Conservation (phyloP, 2,797 vertebrate genomes). For the Mormyrus proboscirostris region DNA sequence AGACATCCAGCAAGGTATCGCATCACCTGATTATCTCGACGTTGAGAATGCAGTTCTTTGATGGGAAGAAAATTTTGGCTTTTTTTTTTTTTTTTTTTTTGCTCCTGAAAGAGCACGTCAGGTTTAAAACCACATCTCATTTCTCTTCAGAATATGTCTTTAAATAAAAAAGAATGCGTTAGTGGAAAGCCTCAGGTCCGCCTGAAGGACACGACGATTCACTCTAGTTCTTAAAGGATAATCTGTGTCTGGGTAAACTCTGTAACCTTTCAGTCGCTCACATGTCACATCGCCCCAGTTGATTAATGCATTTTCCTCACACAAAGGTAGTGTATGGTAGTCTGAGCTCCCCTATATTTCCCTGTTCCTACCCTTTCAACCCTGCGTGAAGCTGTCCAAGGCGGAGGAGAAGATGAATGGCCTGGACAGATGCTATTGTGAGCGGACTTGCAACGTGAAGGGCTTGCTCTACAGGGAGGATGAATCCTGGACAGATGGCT, state of each 20-base stretch:
- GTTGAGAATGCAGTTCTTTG: neutral
- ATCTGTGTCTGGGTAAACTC: neutral
- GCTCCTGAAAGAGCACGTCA: neutral
- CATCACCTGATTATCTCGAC: neutral
- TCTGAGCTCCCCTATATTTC: neutral
- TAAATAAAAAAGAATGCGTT: neutral
- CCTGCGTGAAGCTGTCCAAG: slow-evolving; percentile 70
- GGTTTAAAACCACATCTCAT: neutral
- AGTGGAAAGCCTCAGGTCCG: neutral
- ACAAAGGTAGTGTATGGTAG: neutral
- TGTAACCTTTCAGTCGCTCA: neutral
- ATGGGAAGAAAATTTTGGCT: neutral
- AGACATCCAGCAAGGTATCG: slow-evolving; percentile 94
- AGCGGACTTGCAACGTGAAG: slow-evolving; percentile 88
- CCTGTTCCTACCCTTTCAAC: neutral
- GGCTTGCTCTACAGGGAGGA: slow-evolving; percentile 84
- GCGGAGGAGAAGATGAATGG: slow-evolving; percentile 96
- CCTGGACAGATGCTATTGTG: slow-evolving; percentile 94
- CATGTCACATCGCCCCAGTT: neutral
- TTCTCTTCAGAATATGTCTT: neutral
- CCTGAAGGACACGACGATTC: neutral
- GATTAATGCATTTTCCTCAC: neutral
- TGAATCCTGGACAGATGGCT: slow-evolving; percentile 90
- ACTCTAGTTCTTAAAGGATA: neutral
- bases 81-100: neutral